A percentile compares a stretch with the other conserved stretches of the same genome.
These are phyloP conservation scores for Andrena hattorfiana DNA, from an alignment of 2,888 invertebrate species.

Conservation along the genomic window DNA sequence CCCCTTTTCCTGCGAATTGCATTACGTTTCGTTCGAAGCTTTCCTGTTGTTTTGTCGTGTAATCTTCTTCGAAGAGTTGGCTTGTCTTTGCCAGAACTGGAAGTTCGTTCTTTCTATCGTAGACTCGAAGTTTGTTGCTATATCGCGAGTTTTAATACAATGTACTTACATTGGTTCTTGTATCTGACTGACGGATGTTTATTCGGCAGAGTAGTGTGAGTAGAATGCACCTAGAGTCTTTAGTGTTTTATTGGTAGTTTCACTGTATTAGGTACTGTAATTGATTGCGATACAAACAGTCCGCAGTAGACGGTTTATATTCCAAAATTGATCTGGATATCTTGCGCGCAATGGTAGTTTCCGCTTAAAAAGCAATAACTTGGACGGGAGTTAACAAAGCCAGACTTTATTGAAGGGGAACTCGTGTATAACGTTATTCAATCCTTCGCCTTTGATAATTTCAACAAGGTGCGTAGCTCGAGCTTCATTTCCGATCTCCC, in stretches of 20 bases:
- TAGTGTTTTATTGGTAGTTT: too few relatives aligned
- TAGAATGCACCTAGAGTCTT: too few relatives aligned
- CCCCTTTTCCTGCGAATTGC: background rate
- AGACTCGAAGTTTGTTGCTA: too few relatives aligned
- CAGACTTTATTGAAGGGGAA: background rate
- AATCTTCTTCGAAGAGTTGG: background rate
- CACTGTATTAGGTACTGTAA: background rate
- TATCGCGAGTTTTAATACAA: too few relatives aligned
- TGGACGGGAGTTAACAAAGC: background rate
- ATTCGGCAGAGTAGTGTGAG: too few relatives aligned
- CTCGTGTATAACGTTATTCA: background rate
- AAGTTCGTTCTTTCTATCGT: background rate
- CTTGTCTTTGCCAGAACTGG: background rate
- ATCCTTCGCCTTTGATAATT: background rate
- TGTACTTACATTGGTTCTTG: too few relatives aligned
- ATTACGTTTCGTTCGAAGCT: background rate
- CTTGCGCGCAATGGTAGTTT: background rate
- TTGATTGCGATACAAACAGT: background rate
- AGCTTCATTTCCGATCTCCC: background rate
- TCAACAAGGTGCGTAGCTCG: background rate
- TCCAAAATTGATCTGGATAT: background rate
- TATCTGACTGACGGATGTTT: too few relatives aligned
- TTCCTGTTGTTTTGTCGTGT: background rate
- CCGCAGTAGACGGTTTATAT: background rate
- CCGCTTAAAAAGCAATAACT: background rate